A percentile compares a stretch with the other conserved stretches of the same genome.
Conservation (phyloP, 2,113 vertebrate species). For the Sander vitreus region DNA sequence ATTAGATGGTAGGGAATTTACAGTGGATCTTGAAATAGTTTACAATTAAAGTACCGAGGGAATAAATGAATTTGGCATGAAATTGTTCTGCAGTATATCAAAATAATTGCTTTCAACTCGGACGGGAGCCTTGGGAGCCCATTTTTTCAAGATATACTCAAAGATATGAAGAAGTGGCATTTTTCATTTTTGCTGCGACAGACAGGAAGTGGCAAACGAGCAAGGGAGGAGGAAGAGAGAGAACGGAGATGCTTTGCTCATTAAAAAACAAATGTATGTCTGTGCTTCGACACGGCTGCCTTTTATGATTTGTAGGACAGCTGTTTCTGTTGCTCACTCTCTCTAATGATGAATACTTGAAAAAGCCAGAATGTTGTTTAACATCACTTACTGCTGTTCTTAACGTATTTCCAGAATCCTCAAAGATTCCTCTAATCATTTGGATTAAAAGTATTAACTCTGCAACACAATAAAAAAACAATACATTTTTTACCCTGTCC, state of each 20-base stretch:
- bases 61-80: conserved; percentile 72
- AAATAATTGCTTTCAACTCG: conserved; percentile 66
- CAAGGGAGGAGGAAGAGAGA: not conserved
- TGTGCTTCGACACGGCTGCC: conserved; percentile 15
- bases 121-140: conserved; percentile 49
- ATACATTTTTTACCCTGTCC: not conserved
- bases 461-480: not conserved
- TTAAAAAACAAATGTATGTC: conserved; percentile 38
- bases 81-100: conserved; percentile 71
- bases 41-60: conserved; percentile 68
- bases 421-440: not conserved
- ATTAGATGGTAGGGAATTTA: conserved; percentile 57
- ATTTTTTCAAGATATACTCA: conserved; percentile 48
- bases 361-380: not conserved
- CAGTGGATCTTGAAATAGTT: conserved; percentile 62
- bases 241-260: conserved; percentile 25
- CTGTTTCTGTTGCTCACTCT: conserved; percentile 25
- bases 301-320: conserved; percentile 20
- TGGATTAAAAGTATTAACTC: not conserved
- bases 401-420: not conserved
- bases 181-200: conserved; percentile 49
- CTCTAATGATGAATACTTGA: conserved; percentile 13
- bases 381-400: not conserved
- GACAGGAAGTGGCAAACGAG: conserved; percentile 32
- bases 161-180: conserved; percentile 56